phyloP scores from a whole-genome alignment of 2,113 vertebrate species.

The Solea senegalensis region DNA sequence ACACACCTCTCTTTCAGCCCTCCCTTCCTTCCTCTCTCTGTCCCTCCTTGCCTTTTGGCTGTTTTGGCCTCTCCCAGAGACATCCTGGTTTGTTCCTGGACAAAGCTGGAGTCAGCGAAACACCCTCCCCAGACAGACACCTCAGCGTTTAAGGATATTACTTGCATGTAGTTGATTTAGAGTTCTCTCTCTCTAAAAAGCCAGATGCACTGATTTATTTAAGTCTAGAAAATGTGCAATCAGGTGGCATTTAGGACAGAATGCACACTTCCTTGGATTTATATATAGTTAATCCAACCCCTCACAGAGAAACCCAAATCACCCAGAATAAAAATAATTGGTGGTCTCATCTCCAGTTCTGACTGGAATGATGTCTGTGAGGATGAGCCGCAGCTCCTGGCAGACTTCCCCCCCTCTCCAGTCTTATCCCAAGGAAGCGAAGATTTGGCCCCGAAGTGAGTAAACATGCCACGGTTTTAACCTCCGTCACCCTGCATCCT shows the following conservation, averaged over 20 bases:
- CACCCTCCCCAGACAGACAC: slow-evolving; percentile 21
- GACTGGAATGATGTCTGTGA: slow-evolving; percentile 61
- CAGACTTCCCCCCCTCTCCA: slow-evolving; percentile 17
- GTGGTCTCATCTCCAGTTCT: slow-evolving; percentile 65
- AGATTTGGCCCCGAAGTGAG: slow-evolving; percentile 29
- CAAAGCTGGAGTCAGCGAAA: slow-evolving; percentile 33
- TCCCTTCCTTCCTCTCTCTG: slow-evolving; percentile 38
- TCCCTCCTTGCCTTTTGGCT: slow-evolving; percentile 34
- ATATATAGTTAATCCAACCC: slow-evolving; percentile 60
- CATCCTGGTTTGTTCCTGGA: slow-evolving; percentile 51
- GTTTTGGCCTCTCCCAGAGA: slow-evolving; percentile 39
- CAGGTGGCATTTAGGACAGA: slow-evolving; percentile 6
- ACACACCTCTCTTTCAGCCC: slow-evolving; percentile 51
- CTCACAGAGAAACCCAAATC: slow-evolving; percentile 66
- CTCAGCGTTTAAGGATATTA: slow-evolving; percentile 14
- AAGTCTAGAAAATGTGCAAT: slow-evolving; percentile 5
- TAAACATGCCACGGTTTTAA: slow-evolving; percentile 56
- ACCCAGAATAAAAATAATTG: slow-evolving; percentile 78
- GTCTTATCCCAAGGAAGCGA: slow-evolving; percentile 47
- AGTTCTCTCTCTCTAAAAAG: neutral
- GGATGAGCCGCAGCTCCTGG: slow-evolving; percentile 59
- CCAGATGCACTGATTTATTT: slow-evolving; percentile 10
- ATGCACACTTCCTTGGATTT: slow-evolving; percentile 55
- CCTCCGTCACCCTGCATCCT: slow-evolving; percentile 52
- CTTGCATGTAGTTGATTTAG: neutral